Evolutionary conservation across 2,797 vertebrate genomes (phyloP).

Genomic region (Limnodromus scolopaceus): DNA sequence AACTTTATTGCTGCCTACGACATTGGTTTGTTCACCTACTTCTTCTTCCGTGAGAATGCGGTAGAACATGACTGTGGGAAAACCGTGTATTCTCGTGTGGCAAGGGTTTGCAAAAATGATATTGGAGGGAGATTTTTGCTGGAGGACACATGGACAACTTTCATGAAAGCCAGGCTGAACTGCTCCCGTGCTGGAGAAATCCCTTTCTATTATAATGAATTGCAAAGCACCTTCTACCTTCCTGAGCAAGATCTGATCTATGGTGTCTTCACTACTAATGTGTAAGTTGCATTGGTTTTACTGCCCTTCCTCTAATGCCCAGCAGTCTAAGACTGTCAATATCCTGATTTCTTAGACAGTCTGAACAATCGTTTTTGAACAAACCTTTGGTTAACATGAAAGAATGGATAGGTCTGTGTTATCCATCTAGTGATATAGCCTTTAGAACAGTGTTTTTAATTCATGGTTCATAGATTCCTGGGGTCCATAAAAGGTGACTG

Average conservation of each 20-base stretch:
- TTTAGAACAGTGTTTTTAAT: neutral
- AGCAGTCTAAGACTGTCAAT: neutral
- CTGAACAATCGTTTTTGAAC: neutral
- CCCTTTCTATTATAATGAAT: constrained; percentile 96
- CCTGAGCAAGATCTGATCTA: constrained; percentile 97
- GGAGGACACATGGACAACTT: constrained; percentile 98
- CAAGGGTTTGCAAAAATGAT: constrained; percentile 96
- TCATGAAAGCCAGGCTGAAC: constrained; percentile 96
- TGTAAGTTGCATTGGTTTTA: constrained; percentile 84
- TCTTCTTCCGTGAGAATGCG: constrained; percentile 95
- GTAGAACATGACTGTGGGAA: constrained; percentile 97
- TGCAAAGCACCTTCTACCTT: constrained; percentile 97
- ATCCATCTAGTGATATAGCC: neutral
- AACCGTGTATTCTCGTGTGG: constrained; percentile 94
- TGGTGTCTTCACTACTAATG: constrained; percentile 96
- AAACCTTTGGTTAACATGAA: neutral
- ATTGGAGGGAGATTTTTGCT: constrained; percentile 94
- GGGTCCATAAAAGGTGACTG: neutral
- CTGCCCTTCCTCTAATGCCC: neutral
- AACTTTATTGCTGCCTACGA: constrained; percentile 98
- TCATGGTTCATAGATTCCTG: neutral
- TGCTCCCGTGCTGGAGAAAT: constrained; percentile 96
- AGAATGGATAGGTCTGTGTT: neutral
- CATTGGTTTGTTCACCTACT: constrained; percentile 94
- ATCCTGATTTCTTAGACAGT: neutral